Evolutionary conservation across 1,140 invertebrate species (phyloP).

Genomic region (Platorchestia sp.): DNA sequence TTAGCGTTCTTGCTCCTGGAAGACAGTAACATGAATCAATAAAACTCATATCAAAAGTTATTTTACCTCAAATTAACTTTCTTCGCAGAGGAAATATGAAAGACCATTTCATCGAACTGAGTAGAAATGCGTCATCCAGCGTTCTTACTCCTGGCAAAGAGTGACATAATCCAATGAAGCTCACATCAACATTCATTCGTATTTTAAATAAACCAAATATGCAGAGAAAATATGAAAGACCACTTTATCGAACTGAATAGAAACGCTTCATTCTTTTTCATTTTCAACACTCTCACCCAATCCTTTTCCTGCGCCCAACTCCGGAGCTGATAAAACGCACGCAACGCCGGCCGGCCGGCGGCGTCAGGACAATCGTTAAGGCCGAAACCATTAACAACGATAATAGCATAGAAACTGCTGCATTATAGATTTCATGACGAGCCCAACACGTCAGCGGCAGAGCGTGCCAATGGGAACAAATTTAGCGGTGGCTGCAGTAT

Average conservation of each 20-base stretch:
- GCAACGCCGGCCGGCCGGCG: background rate
- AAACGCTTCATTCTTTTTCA: background rate
- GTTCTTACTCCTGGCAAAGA: too few relatives aligned
- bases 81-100: background rate
- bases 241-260: background rate
- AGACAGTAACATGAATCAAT: too few relatives aligned
- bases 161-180: too few relatives aligned
- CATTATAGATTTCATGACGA: background rate
- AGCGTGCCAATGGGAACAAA: background rate
- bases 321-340: background rate
- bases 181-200: too few relatives aligned
- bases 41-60: too few relatives aligned
- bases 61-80: too few relatives aligned
- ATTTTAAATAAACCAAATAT: too few relatives aligned
- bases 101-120: too few relatives aligned
- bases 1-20: too few relatives aligned
- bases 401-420: background rate
- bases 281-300: background rate
- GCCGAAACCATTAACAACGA: background rate
- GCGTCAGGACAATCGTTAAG: background rate
- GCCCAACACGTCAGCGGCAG: background rate
- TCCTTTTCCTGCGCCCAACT: background rate
- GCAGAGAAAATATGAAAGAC: background rate
- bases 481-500: background rate
- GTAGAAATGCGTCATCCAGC: too few relatives aligned